Conservation (phyloP, 2,797 vertebrate genomes). For the Pelodytes ibericus region DNA sequence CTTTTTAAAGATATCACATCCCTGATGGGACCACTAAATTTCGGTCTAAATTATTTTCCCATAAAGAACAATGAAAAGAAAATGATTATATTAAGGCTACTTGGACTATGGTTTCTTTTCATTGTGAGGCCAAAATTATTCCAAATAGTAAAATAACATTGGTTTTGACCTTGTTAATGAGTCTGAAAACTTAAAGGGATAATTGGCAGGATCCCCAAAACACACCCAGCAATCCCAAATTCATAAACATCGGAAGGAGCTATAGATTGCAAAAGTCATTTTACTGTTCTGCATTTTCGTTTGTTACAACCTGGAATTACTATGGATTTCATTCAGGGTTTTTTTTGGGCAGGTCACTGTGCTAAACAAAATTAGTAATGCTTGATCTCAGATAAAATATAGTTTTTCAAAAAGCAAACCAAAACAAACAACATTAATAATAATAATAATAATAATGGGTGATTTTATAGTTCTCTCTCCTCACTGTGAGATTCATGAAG, state of each 20-base stretch:
- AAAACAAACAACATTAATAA: too few relatives aligned
- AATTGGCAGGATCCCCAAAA: conserved; percentile 62
- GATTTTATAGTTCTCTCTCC: too few relatives aligned
- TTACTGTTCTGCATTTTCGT: too few relatives aligned
- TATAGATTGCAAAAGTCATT: too few relatives aligned
- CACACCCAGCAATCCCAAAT: not conserved
- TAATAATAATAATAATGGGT: too few relatives aligned
- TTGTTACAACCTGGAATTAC: too few relatives aligned
- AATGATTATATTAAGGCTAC: conserved; percentile 84
- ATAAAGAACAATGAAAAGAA: conserved; percentile 88
- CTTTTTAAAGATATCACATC: conserved; percentile 85
- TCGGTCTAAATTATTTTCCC: conserved; percentile 85
- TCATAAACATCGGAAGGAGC: not conserved
- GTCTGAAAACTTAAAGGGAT: conserved; percentile 73
- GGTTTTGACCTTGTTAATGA: conserved; percentile 86
- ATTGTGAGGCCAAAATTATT: conserved; percentile 81
- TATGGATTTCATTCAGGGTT: too few relatives aligned
- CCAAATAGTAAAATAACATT: conserved; percentile 87
- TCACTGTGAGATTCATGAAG: too few relatives aligned
- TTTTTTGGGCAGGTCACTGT: too few relatives aligned
- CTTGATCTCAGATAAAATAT: too few relatives aligned
- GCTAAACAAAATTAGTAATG: too few relatives aligned
- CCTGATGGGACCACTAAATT: conserved; percentile 86
- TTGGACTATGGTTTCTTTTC: conserved; percentile 82
- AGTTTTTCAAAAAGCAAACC: too few relatives aligned